These are phyloP conservation scores for Muscicapa striata DNA, from an alignment of 2,797 vertebrate genomes.

Conservation along the genomic window DNA sequence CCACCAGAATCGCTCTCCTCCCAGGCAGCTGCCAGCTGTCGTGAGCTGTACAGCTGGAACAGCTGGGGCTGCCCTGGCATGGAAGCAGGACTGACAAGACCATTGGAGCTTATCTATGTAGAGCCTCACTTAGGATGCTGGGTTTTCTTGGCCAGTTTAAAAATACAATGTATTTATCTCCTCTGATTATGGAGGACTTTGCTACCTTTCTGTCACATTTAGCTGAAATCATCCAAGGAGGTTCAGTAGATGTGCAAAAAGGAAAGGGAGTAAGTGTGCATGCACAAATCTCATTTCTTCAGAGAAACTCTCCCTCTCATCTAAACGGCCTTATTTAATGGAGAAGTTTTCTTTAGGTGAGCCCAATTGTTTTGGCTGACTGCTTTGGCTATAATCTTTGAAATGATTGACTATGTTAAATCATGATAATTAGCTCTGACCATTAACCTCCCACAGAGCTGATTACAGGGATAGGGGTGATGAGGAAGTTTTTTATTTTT, in stretches of 20 bases:
- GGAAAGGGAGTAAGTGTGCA: background rate
- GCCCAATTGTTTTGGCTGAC: constrained; percentile 15
- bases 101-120: background rate
- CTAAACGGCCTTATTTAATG: background rate
- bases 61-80: background rate
- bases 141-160: background rate
- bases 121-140: background rate
- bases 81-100: background rate
- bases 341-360: background rate
- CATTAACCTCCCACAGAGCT: constrained; percentile 61
- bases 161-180: background rate
- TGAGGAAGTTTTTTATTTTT: constrained; percentile 69
- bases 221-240: background rate
- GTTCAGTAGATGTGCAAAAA: background rate
- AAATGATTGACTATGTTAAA: constrained; percentile 54
- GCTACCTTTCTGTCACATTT: background rate
- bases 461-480: constrained; percentile 28
- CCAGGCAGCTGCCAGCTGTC: background rate
- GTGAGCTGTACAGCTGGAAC: background rate
- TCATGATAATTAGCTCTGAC: constrained; percentile 54
- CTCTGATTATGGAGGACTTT: background rate
- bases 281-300: background rate
- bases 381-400: constrained; percentile 52
- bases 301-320: background rate
- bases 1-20: background rate